Conservation (phyloP, 2,797 vertebrate species). For the Sylvilagus floridanus region DNA sequence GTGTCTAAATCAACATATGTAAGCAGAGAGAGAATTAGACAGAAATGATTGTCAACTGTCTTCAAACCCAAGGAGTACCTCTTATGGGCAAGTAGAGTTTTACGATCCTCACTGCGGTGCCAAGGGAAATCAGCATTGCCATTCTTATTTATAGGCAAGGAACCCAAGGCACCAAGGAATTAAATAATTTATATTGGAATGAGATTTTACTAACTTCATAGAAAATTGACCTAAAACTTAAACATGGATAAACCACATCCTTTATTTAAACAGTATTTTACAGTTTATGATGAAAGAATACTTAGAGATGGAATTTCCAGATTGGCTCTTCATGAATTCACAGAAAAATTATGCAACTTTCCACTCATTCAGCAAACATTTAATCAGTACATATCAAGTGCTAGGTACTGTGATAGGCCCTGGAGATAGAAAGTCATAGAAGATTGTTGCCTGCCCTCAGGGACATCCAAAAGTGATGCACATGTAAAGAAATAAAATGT, state of each 20-base stretch:
- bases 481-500: not conserved
- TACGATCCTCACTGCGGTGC: not conserved
- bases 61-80: not conserved
- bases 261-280: conserved; percentile 83
- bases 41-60: not conserved
- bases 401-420: not conserved
- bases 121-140: conserved; percentile 30
- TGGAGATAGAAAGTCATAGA: not conserved
- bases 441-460: not conserved
- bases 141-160: conserved; percentile 72
- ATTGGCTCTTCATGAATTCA: conserved; percentile 75
- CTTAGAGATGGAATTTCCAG: conserved; percentile 83
- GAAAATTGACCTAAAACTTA: conserved; percentile 78
- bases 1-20: not conserved
- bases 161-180: conserved; percentile 69
- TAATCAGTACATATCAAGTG: conserved; percentile 62
- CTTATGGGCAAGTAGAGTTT: not conserved
- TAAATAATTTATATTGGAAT: conserved; percentile 81
- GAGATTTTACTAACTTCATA: conserved; percentile 81
- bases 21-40: not conserved
- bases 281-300: conserved; percentile 79
- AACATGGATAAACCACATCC: conserved; percentile 81
- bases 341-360: conserved; percentile 75
- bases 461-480: not conserved
- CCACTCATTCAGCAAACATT: conserved; percentile 75